These are phyloP conservation scores for Gymnocheta viridis DNA, from an alignment of 2,888 invertebrate species.

Conservation along the genomic window DNA sequence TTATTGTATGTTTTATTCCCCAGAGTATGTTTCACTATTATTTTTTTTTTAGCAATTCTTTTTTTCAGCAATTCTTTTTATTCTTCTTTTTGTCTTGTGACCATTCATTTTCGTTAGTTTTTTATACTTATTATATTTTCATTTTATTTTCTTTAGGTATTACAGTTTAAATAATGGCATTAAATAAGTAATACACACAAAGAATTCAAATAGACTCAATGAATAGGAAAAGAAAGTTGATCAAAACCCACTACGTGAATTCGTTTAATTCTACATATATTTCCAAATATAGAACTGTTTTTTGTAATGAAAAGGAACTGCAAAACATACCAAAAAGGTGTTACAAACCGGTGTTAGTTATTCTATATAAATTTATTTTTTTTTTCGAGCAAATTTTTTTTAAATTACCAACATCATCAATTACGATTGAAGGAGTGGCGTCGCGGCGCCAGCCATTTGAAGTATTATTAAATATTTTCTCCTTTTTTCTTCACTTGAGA, in stretches of 20 bases:
- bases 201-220: slow-evolving; percentile 23
- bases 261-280: slow-evolving; percentile 31
- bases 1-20: slow-evolving; percentile 33
- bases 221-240: neutral
- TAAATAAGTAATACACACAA: slow-evolving; percentile 9
- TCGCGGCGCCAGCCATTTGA: neutral
- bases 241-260: neutral
- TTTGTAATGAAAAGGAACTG: neutral
- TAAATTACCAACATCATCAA: slow-evolving; percentile 52
- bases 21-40: slow-evolving; percentile 23
- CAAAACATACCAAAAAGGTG: neutral
- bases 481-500: neutral
- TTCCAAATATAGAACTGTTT: neutral
- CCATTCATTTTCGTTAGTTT: slow-evolving; percentile 52
- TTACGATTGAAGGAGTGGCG: slow-evolving; percentile 42
- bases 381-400: neutral
- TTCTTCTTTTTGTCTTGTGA: neutral
- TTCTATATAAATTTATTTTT: neutral
- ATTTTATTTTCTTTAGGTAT: neutral
- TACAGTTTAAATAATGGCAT: slow-evolving; percentile 45
- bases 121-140: neutral
- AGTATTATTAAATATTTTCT: slow-evolving; percentile 1
- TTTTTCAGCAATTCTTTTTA: too few species aligned
- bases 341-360: neutral
- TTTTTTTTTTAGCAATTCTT: neutral